Percentiles rank a stretch among this genome's conserved stretches.
These are phyloP conservation scores for Lottia gigantea DNA, from an alignment of 2,888 invertebrate species.

Conservation along the genomic window DNA sequence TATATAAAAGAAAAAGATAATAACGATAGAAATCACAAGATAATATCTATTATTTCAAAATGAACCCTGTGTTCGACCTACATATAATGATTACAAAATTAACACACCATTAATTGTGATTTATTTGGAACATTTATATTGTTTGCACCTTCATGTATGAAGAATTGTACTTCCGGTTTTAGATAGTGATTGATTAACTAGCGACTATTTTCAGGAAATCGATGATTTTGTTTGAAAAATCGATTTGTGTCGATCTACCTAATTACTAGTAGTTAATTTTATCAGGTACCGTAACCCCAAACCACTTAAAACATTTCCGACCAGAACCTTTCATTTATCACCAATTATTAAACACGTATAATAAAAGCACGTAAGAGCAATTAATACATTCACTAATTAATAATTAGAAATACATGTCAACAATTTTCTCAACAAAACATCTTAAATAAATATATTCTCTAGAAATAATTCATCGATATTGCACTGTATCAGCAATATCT, in stretches of 20 bases:
- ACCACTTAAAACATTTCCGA: slow-evolving; percentile 11
- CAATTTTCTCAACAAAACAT: background rate
- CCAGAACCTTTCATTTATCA: background rate
- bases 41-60: too few relatives aligned
- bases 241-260: background rate
- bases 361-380: slow-evolving; percentile 8
- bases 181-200: background rate
- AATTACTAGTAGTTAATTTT: slow-evolving; percentile 4
- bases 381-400: slow-evolving; percentile 1
- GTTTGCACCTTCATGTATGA: too few relatives aligned
- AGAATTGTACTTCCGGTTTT: slow-evolving; percentile 4
- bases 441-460: background rate
- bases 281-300: slow-evolving; percentile 6
- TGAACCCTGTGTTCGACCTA: too few relatives aligned
- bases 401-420: slow-evolving; percentile 4
- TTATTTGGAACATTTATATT: too few relatives aligned
- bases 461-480: too few relatives aligned
- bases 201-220: background rate
- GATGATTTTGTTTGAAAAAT: slow-evolving; percentile 3
- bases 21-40: too few relatives aligned
- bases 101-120: too few relatives aligned
- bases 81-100: too few relatives aligned
- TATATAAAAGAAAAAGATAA: too few relatives aligned
- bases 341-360: background rate
- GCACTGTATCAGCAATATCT: too few relatives aligned